Evolutionary conservation across 2,113 vertebrate genomes (phyloP).

Genomic region (human (Homo sapiens)): GRCh38 chr13:42737501-42738000

Average conservation of each 20-base stretch:
- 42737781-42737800: background rate
- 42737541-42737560: background rate
- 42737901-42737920: background rate
- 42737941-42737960: background rate
- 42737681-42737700: slow-evolving; percentile 7
- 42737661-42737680: background rate
- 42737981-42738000: background rate
- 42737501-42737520: slow-evolving; percentile 45
- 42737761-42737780: background rate
- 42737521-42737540: background rate
- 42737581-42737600: background rate
- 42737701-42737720: background rate
- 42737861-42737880: background rate
- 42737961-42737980: background rate
- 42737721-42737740: background rate
- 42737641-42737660: slow-evolving; percentile 26
- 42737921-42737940: background rate
- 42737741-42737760: background rate
- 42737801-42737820: background rate
- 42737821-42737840: background rate
- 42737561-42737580: slow-evolving; percentile 28
- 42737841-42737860: background rate
- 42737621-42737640: slow-evolving; percentile 16
- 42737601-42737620: background rate
- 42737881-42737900: background rate